Base-by-base conservation (phyloP, 2,888 invertebrate species). In the Acanthosepion pharaonis region DNA sequence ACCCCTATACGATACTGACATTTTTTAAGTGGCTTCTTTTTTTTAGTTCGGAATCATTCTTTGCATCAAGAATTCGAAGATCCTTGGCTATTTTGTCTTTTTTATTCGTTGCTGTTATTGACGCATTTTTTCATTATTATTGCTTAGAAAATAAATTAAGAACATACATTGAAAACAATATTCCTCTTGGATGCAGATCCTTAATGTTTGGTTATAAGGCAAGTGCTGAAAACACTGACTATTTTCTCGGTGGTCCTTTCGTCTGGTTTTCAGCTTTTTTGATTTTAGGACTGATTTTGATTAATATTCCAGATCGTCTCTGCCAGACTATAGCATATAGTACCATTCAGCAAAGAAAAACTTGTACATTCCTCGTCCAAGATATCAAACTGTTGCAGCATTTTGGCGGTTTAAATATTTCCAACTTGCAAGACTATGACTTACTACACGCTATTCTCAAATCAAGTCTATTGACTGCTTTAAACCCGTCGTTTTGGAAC, bases 401-500 rank as follows among this genome's bases (percentile, higher is more conserved):
- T 18, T 93, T n/a, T 53, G 93, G 93, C 5, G 53, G 53, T n/a
- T 25, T 93, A 25, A 93, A 51, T 11, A 0, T 1, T 0, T 93
- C 49, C 53, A 25, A 93, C 18, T 18, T 49, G 6, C n/a, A 51
- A 5, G 49, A 93, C 5, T 93, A 93, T 5, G 93, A 51, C 42
- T 53, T 49, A 25, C 51, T 93, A 18, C n/a, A 93, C 53, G 93
- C 93, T 15, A 93, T 93, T 53, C 49, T 93, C 6, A 93, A 51
- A 53, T 20, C 93, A 18, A 93, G 53, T n/a, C 4, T 93, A 11
- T 93, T 49, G 48, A 93, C 93, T 15, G 49, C 53, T 51, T 49
- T 93, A 51, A 93, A 93, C 28, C 93, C 93, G 6, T n/a, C 49
- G 5, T 93, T 93, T 53, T 93, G 93, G 93, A 28, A 53, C 53